Base-by-base conservation (phyloP, 2,797 vertebrate genomes). In the Allobates femoralis region DNA sequence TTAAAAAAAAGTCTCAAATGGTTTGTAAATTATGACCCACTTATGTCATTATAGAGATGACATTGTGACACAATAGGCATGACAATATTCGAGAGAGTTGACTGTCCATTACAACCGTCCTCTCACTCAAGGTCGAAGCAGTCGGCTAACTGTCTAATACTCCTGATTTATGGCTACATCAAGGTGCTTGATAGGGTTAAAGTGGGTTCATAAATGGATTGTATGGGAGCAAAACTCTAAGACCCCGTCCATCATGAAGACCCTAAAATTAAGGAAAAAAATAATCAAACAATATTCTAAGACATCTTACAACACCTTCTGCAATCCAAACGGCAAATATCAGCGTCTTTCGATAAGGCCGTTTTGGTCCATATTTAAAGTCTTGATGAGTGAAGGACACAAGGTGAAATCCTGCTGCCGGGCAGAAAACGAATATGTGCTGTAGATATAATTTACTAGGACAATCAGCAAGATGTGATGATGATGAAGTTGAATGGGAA, bases 401-500 rank as follows among this genome's bases (percentile, higher is more conserved):
- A 37, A 83, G 81, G 81, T 83, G 81, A 83, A 73, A 41, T 73
- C 32, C 53, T 26, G 51, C 66, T 74, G 32, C 67, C 18, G 66
- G 81, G 67, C 80, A 83, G 37, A 58, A 37, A 60, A 23, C 34
- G 53, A 55, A 37, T 66, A 55, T 82, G 66, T 71, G n/a, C 76
- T 32, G 56, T 26, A 58, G 67, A 83, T 83, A 46, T 83, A 37
- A 83, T 83, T 73, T 74, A 84, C 82, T 84, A 26, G 71, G 82
- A 84, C 67, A 76, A 84, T 84, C 82, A 84, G 56, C 28, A 51
- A 84, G 73, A 58, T 83, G 55, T 74, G 81, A 83, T 60, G 81
- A 74, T 73, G 81, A 83, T 74, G 91, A 90, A 91, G 93, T 93
- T 94, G 93, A 94, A 93, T 93, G 92, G 94, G 89, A 90, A 91